Base-by-base conservation (phyloP, 2,888 invertebrate genomes). In the Lypha dubia region DNA sequence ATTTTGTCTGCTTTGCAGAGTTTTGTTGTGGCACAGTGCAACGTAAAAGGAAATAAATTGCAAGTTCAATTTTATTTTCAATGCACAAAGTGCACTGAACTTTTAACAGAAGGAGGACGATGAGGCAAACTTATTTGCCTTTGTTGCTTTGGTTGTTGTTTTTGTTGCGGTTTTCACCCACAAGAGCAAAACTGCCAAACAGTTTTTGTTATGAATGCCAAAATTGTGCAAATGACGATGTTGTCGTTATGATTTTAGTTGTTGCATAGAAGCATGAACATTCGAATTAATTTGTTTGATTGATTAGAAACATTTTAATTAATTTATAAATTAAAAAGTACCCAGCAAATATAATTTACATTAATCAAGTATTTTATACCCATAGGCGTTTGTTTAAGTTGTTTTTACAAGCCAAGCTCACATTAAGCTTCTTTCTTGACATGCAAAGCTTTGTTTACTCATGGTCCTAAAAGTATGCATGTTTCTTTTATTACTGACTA, bases 21-120 rank as follows among this genome's bases (percentile, higher is more conserved):
- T 44, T 62, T n/a, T 58, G 17, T 28, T 58, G 17, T 13, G 20
- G 65, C 20, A 41, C 20, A 41, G 49, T 63, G 46, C 35, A 65
- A 9, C 46, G 53, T 24, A 46, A 56, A 62, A 79, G 41, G 51
- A 51, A 82, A 71, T 17, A 68, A 75, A 32, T 68, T 71, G 20
- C 80, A 80, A 80, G 80, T 80, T 80, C 80, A 80, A 68, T 68
- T 62, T 51, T 74, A 53, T 68, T 67, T 80, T 62, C 80, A 80
- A 68, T 80, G 44, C 15, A 24, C 67, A 84, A 80, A 80, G 80
- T 62, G 73, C 80, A 77, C 67, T 84, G 84, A 84, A 80, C 84
- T 73, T 46, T 28, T 17, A 32, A 44, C 32, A 44, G 22, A 15
- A 35, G 46, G 22, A 68, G 28, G 56, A 38, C 32, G 9, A 28